Evolutionary conservation across 2,888 invertebrate species (phyloP), one percentile per base, ranked within the genome.

Genomic region (Drosophila cyrtoloma): DNA sequence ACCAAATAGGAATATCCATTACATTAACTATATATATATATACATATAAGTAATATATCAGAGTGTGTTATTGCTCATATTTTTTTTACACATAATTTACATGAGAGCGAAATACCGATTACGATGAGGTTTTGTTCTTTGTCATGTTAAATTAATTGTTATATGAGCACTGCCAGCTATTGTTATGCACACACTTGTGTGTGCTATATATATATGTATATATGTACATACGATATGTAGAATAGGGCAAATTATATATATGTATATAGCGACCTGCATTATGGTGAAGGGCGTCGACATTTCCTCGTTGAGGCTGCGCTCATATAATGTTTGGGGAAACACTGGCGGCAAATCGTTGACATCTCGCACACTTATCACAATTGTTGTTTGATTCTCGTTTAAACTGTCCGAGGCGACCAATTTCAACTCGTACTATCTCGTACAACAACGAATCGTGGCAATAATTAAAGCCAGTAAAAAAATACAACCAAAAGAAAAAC

Each of bases 271-370:
- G 95, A 97, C 97, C 96, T 97, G 95, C 93, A 96, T 96, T 73
- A 97, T 95, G 91, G 96, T 97, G 92, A 96, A 96, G 79, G 96
- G 95, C 88, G 96, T 96, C 63, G 94, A 93, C 89, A 95, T 95
- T 94, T 97, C 97, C 93, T 97, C 97, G 79, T 96, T 94, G 85
- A 97, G 96, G 79, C 95, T 95, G 59, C 96, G 95, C 92, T 95
- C 94, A 94, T 97, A 97, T 68, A 95, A 93, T 82, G 95, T 95
- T 92, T 95, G 95, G 79, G 96, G 95, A 94, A 97, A 97, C 86
- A 95, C 95, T 37, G 98, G 98, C 63, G 98, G 97, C 91, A 98
- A 95, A 94, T 98, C 98, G 94, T 98, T 98, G 92, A 97, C 96
- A 94, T 98, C 97, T 88, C 96, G 95, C 86, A 97, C 95, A 92